Conservation (phyloP, 2,888 invertebrate species). For the Acanthopleura granulata region DNA sequence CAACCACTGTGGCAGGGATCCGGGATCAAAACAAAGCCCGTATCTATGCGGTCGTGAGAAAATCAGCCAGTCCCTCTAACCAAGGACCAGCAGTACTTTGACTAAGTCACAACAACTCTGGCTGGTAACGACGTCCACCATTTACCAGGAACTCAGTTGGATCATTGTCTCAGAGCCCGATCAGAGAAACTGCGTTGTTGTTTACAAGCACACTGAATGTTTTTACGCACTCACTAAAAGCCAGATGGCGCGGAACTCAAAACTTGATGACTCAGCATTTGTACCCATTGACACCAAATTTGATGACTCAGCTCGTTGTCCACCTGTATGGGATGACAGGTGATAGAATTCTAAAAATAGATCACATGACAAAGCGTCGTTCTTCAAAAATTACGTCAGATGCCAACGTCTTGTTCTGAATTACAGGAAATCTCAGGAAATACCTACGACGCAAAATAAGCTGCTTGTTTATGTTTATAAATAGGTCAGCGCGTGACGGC, state of each 20-base stretch:
- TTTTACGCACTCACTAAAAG: background rate
- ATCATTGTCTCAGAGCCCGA: background rate
- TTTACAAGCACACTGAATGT: background rate
- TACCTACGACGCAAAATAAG: slow-evolving; percentile 2
- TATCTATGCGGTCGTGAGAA: too few species aligned
- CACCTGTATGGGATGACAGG: slow-evolving; percentile 11
- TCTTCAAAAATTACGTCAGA: too few species aligned
- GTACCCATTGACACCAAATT: slow-evolving; percentile 36
- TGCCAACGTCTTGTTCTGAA: too few species aligned
- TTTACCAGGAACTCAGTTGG: background rate
- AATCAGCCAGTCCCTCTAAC: too few species aligned
- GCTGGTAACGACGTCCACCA: too few species aligned
- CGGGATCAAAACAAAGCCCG: too few species aligned
- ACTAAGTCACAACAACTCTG: background rate
- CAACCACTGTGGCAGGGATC: too few species aligned
- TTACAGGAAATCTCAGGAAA: too few species aligned
- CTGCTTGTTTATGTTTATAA: slow-evolving; percentile 17
- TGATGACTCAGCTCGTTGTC: slow-evolving; percentile 26
- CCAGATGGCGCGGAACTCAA: slow-evolving; percentile 16
- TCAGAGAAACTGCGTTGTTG: slow-evolving; percentile 10
- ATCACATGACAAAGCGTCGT: too few species aligned
- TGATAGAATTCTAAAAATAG: background rate
- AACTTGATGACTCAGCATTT: slow-evolving; percentile 42
- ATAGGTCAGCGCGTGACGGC: slow-evolving; percentile 17
- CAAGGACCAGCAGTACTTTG: background rate